Conservation (phyloP, 2,888 invertebrate genomes). For the Campoletis raptor region DNA sequence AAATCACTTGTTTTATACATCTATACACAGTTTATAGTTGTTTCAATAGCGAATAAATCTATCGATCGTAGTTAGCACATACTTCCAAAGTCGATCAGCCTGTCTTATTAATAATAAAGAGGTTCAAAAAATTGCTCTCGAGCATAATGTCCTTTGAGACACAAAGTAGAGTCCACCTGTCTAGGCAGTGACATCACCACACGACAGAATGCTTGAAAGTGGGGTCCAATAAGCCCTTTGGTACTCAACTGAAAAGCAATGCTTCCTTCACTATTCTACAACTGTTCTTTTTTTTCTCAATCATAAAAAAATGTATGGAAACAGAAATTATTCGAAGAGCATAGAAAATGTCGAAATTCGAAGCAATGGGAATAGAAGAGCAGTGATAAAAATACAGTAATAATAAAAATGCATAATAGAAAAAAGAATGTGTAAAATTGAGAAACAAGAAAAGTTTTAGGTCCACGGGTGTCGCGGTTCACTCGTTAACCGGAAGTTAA, state of each 20-base stretch:
- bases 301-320: conserved; percentile 41
- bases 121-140: conserved; percentile 3
- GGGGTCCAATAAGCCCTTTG: conserved; percentile 59
- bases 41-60: conserved; percentile 14
- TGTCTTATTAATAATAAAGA: conserved; percentile 43
- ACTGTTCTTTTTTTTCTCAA: conserved; percentile 35
- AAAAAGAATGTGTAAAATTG: conserved; percentile 30
- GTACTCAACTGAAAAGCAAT: conserved; percentile 3
- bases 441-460: conserved; percentile 58
- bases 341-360: conserved; percentile 17
- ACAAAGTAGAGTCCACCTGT: conserved; percentile 77
- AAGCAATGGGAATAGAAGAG: neutral
- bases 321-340: conserved; percentile 2
- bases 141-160: neutral
- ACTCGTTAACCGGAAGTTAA: conserved; percentile 75
- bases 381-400: neutral
- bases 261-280: neutral
- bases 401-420: conserved; percentile 23
- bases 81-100: conserved; percentile 63
- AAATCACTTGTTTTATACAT: conserved; percentile 48
- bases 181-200: conserved; percentile 77
- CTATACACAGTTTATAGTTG: neutral
- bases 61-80: conserved; percentile 18
- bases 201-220: conserved; percentile 77
- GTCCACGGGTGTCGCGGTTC: conserved; percentile 67